Evolutionary conservation across 2,797 vertebrate genomes (phyloP), one percentile per base, ranked within the genome.

Genomic region (Periophthalmus magnuspinnatus): DNA sequence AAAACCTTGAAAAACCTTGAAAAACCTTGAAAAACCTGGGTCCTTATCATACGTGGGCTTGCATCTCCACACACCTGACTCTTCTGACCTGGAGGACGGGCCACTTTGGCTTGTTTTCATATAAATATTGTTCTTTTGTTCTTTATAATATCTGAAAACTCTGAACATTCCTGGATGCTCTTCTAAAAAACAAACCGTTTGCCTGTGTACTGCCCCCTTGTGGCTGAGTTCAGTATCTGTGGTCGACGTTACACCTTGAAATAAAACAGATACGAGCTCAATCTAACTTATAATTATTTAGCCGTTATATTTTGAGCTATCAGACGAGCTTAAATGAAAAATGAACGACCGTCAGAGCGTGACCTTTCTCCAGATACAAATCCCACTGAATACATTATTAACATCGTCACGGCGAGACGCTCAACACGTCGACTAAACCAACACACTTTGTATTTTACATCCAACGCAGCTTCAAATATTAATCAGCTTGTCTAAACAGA

Each of bases 401-500:
- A 65, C 32, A 63, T 36, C 13, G 34, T 48, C 19, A 11, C 6
- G 21, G 21, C 41, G 8, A 48, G 28, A 50, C 45, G 65, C 8
- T 50, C 24, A 9, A 13, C 19, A 41, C 5, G 41, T 62, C 19
- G 41, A 1, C 24, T 8, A 33, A 34, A 33, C 59, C 33, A 28
- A 57, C 13, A 57, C 11, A 57, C n/a, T 54, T 54, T 22, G 21
- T 47, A 24, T 63, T 47, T 47, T 47, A 50, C 32, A 50, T 32
- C 24, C 28, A 45, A 32, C 1, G 28, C 16, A n/a, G 24, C 41
- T 50, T 65, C 45, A 65, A 65, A 50, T 50, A 65, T 65, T 65
- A 65, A 65, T 65, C 63, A n/a, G 11, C 63, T 48, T 65, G 63
- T 50, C 28, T 48, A 65, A 65, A 65, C 63, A 65, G 50, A 65